Evolutionary conservation across 2,888 invertebrate species (phyloP).

Genomic region (Coelopa pilipes): DNA sequence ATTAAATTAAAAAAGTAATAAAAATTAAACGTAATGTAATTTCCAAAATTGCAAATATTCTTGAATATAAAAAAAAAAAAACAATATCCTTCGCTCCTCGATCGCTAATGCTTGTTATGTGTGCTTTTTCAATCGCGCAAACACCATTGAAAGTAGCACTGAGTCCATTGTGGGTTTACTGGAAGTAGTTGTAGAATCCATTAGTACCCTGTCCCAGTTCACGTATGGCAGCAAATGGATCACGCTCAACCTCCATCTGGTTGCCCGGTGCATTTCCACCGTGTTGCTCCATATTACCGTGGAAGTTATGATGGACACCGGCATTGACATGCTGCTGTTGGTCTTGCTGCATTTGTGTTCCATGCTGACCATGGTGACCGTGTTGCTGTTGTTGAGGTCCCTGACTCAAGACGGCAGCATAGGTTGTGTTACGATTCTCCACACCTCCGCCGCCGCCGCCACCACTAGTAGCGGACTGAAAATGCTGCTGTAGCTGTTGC

Average conservation of each 20-base stretch:
- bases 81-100: neutral
- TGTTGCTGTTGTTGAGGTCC: constrained; percentile 52
- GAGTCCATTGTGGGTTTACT: constrained; percentile 55
- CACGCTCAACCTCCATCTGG: constrained; percentile 60
- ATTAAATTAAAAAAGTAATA: constrained; percentile 4
- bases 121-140: neutral
- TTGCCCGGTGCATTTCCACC: constrained; percentile 36
- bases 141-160: neutral
- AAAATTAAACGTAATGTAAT: constrained; percentile 14
- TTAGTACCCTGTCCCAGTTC: constrained; percentile 68
- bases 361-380: constrained; percentile 26
- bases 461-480: constrained; percentile 33
- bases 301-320: constrained; percentile 44
- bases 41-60: constrained; percentile 19
- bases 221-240: constrained; percentile 68
- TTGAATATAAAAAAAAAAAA: constrained; percentile 7
- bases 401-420: constrained; percentile 67
- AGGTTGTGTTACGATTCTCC: constrained; percentile 60
- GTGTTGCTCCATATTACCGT: constrained; percentile 40
- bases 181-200: constrained; percentile 72
- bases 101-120: neutral
- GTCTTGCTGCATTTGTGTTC: constrained; percentile 41
- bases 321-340: constrained; percentile 24
- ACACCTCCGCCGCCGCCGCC: constrained; percentile 37
- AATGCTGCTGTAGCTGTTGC: constrained; percentile 36